Base-by-base conservation (phyloP, 2,797 vertebrate species). In the Psittacula echo region DNA sequence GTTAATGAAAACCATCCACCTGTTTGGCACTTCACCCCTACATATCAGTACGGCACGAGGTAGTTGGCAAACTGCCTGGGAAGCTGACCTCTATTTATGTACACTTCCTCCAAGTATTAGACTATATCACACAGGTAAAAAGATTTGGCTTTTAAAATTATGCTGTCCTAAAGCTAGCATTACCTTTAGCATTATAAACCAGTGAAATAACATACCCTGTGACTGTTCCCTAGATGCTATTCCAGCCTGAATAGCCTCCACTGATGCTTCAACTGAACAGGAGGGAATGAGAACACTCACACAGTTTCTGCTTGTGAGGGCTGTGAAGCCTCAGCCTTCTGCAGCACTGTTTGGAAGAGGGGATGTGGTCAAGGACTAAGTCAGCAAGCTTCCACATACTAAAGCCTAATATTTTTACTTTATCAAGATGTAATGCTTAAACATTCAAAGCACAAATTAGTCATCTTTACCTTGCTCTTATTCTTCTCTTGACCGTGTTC, bases 401-500 rank as follows among this genome's bases (percentile, higher is more conserved):
- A 72, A 81, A 30, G 54, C 68, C 5, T 51, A 26, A 74, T 44
- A n/a, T 26, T 70, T 79, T 82, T 26, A 87, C 44, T 67, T 92
- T 32, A 85, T 27, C 80, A 88, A 88, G 37, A 83, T 26, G 26
- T 19, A 93, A 66, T 2, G 9, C 32, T 83, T 66, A 56, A 87
- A 94, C 27, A 86, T 50, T 50, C 70, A 87, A 90, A 93, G 87
- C 51, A 81, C 30, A 89, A 85, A 70, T 82, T 37, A 79, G 64
- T 79, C 70, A 89, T 85, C 96, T 96, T 98, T 97, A 99, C 99
- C 98, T 99, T 99, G 97, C 95, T 98, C 96, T 97, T 98, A 67
- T 65, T 97, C 90, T 98, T 98, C 71, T 99, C 99, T 96, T 99
- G 98, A 92, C 97, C 91, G 3, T 98, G 98, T 87, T 99, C 98